Evolutionary conservation across 2,888 invertebrate genomes (phyloP), one percentile per base, ranked within the genome.

Genomic region (Sabellastarte sp.): DNA sequence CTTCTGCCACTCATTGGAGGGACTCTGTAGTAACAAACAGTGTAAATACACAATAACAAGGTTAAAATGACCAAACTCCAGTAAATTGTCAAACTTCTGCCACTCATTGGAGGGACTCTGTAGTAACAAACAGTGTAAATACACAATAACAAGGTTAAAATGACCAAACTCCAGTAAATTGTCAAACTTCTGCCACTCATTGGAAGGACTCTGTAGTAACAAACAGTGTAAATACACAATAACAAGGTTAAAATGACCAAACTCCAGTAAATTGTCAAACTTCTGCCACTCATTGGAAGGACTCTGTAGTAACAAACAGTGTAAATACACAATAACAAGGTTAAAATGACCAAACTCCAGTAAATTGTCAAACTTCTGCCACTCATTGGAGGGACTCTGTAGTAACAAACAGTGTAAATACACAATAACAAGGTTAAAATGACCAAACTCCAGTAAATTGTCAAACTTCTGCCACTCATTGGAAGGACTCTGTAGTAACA

Each of bases 291-390:
- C 78, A 66, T 63, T 29, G 51, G 59, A 10, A 2, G 66, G 59
- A 32, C 64, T 65, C 69, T 73, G 57, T n/a, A 60, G 56, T 2
- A 30, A 57, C 20, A 55, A 61, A 28, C 28, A n/a, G n/a, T n/a
- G n/a, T n/a, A n/a, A n/a, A n/a, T n/a, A n/a, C n/a, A n/a, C n/a
- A n/a, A n/a, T n/a, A n/a, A n/a, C n/a, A n/a, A n/a, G n/a, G n/a
- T n/a, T n/a, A n/a, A n/a, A n/a, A n/a, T n/a, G 82, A 32, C 78
- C 77, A 68, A 83, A 81, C 76, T 84, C 84, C 32, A 84, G 55
- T 61, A 82, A 69, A 57, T 79, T 76, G 63, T 84, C 83, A 50
- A 81, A 76, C 71, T 83, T 83, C 73, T 78, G 74, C 79, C 80
- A 83, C 41, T 78, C 78, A 66, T 63, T 29, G 51, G 59, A 10